phyloP scores from a whole-genome alignment of 1,140 invertebrate genomes.

The Spodoptera litura region DNA sequence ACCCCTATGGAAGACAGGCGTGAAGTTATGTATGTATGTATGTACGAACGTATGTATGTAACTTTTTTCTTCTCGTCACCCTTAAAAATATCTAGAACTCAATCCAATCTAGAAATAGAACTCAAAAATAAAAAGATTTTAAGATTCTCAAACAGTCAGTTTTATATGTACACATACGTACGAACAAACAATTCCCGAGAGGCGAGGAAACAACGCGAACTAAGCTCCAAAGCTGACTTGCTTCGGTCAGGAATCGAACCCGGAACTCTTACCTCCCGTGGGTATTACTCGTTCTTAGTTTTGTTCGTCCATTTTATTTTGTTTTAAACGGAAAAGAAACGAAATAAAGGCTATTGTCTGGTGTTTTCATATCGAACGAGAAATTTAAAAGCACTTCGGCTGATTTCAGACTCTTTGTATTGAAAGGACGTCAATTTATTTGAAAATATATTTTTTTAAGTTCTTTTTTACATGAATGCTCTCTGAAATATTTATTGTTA shows the following conservation, averaged over 20 bases:
- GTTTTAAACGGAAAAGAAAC: slow-evolving; percentile 41
- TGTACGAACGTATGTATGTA: too few relatives aligned
- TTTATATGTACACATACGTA: slow-evolving; percentile 38
- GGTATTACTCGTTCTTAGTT: slow-evolving; percentile 38
- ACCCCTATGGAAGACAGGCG: too few relatives aligned
- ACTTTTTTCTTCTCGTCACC: too few relatives aligned
- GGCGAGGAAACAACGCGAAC: slow-evolving; percentile 41
- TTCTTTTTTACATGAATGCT: neutral
- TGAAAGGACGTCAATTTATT: neutral
- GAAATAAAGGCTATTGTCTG: slow-evolving; percentile 15
- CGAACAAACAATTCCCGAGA: slow-evolving; percentile 31
- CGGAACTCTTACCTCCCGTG: slow-evolving; percentile 45
- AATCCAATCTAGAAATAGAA: slow-evolving; percentile 11
- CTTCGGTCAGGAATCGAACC: slow-evolving; percentile 50
- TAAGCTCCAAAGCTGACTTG: slow-evolving; percentile 45
- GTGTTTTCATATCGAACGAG: slow-evolving; percentile 2
- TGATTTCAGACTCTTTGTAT: slow-evolving; percentile 1
- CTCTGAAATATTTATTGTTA: neutral
- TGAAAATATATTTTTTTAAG: neutral
- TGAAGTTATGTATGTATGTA: too few relatives aligned
- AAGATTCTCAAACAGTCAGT: slow-evolving; percentile 22
- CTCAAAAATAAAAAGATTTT: slow-evolving; percentile 33
- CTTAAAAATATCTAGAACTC: neutral
- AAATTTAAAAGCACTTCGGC: slow-evolving; percentile 6
- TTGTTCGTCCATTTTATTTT: slow-evolving; percentile 44